A percentile compares a stretch with the other conserved stretches of the same genome.
phyloP scores from a whole-genome alignment of 1,140 invertebrate species.

The Aethina tumida region DNA sequence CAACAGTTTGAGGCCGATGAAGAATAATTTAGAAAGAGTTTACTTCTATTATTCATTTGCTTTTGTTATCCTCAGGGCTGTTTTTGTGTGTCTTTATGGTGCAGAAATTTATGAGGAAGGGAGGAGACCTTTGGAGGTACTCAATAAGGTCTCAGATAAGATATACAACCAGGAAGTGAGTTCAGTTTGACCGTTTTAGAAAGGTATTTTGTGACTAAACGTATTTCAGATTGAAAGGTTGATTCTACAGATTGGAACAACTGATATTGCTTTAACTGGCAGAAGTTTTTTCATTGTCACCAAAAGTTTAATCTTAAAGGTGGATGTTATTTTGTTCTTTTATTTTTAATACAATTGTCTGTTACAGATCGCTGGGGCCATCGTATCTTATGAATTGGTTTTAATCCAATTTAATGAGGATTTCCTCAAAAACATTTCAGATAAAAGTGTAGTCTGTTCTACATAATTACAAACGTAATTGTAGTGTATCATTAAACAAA shows the following conservation, averaged over 20 bases:
- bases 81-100: conserved; percentile 52
- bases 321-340: conserved; percentile 33
- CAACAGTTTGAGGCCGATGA: conserved; percentile 49
- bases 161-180: conserved; percentile 45
- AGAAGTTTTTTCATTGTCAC: conserved; percentile 54
- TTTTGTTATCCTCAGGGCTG: conserved; percentile 50
- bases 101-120: conserved; percentile 56
- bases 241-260: conserved; percentile 46
- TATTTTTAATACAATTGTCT: conserved; percentile 12
- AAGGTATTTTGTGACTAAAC: conserved; percentile 6
- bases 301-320: conserved; percentile 48
- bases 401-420: conserved; percentile 55
- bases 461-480: too few species aligned
- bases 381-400: conserved; percentile 60
- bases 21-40: conserved; percentile 40
- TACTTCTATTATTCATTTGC: conserved; percentile 60
- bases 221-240: conserved; percentile 49
- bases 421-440: too few species aligned
- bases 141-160: conserved; percentile 45
- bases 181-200: background rate
- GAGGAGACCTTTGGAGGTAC: conserved; percentile 40
- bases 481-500: too few species aligned
- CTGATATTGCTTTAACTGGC: conserved; percentile 52
- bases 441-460: too few species aligned
- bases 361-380: conserved; percentile 56